Evolutionary conservation across 1,140 invertebrate genomes (phyloP), one percentile per base, ranked within the genome.

Genomic region (Drosophila guanche): DNA sequence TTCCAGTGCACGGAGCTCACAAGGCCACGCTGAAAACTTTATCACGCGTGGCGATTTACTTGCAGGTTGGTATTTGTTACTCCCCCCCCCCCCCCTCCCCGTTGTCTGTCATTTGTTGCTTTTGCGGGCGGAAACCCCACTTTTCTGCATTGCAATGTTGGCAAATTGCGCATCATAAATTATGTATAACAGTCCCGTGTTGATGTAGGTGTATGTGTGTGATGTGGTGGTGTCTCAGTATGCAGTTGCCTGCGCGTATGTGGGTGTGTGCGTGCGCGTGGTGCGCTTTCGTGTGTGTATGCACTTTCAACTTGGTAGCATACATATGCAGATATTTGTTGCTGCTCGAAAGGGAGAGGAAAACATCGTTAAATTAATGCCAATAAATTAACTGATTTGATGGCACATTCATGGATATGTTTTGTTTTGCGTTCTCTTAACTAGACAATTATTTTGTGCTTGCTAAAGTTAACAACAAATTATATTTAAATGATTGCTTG

Each of bases 181-280:
- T 81, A 81, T 81, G 78, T 81, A 80, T 76, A 80, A 72, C 77
- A 80, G 47, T 63, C 6, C 54, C 27, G 61, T 63, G 63, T 69
- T 37, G 22, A 22, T 50, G 48, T 53, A 14, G 51, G 29, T 67
- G 22, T 45, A 12, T 27, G 27, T 41, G 25, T 40, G 10, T 41
- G n/a, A 7, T 14, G 25, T 41, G n/a, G 10, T 14, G 25, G 16
- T 33, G 16, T 50, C 33, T 8, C 33, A 37, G 52, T 47, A 51
- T 47, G 47, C 42, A 40, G 46, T 8, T 12, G 1, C 14, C 4
- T 53, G 27, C 6, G 27, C 29, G n/a, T 46, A 23, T 37, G 27
- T 58, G 25, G 27, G 51, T 46, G 29, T 20, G 52, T 62, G 51
- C 23, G 16, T 27, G 29, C 5, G 45, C 27, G 29, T 52, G 7